A percentile compares a stretch with the other conserved stretches of the same genome.
phyloP scores from a whole-genome alignment of 1,140 invertebrate genomes.

The Pogonomyrmex barbatus region DNA sequence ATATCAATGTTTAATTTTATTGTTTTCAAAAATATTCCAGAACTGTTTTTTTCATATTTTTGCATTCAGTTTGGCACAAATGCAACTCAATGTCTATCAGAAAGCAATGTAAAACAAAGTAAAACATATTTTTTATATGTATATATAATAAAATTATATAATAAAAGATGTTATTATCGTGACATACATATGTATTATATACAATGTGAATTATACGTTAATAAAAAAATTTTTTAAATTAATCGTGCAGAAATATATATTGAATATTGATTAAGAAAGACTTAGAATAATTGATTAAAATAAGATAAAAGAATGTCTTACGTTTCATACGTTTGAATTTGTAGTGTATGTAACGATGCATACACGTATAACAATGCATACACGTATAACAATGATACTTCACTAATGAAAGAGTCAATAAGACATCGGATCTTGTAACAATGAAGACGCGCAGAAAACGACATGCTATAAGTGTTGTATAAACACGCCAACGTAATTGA shows the following conservation, averaged over 20 bases:
- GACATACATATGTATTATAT: background rate
- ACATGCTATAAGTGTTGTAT: slow-evolving; percentile 66
- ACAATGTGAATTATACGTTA: background rate
- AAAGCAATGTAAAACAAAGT: background rate
- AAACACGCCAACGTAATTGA: slow-evolving; percentile 71
- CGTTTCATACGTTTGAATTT: background rate
- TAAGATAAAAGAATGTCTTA: background rate
- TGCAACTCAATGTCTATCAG: background rate
- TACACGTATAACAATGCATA: background rate
- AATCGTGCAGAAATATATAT: background rate
- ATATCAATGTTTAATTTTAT: background rate
- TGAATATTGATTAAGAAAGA: background rate
- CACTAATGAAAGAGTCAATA: slow-evolving; percentile 31
- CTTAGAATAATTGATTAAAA: background rate
- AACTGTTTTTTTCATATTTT: background rate
- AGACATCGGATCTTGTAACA: background rate
- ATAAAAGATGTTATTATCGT: background rate
- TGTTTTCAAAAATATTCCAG: background rate
- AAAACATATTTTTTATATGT: background rate
- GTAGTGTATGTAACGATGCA: background rate
- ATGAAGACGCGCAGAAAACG: slow-evolving; percentile 34
- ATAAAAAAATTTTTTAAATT: background rate
- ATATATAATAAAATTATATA: too few relatives aligned
- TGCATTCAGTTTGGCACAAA: background rate
- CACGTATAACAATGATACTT: background rate